These are phyloP conservation scores for Diaprepes abbreviatus DNA, from an alignment of 2,888 invertebrate species.

Conservation along the genomic window DNA sequence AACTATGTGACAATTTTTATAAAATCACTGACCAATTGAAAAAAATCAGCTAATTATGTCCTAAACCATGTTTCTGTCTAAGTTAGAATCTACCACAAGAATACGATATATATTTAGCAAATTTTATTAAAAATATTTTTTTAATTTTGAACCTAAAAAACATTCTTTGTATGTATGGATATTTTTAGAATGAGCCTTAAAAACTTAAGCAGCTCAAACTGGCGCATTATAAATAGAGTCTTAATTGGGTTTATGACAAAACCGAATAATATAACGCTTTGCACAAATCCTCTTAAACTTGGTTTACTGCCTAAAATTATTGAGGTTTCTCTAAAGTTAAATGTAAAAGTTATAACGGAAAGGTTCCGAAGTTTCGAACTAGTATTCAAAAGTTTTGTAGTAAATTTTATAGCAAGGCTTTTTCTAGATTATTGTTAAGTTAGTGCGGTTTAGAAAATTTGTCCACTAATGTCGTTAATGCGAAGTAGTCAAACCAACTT, in stretches of 20 bases:
- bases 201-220: too few species aligned
- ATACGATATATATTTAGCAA: too few species aligned
- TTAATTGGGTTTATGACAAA: slow-evolving; percentile 9
- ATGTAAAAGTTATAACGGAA: slow-evolving; percentile 1
- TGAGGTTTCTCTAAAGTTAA: slow-evolving; percentile 15
- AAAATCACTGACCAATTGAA: too few species aligned
- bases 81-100: too few species aligned
- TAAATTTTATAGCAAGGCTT: slow-evolving; percentile 13
- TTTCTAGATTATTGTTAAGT: neutral
- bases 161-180: too few species aligned
- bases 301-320: slow-evolving; percentile 14
- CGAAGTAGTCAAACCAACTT: neutral
- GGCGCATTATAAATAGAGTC: too few species aligned
- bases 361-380: slow-evolving; percentile 5
- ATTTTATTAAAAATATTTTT: too few species aligned
- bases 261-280: slow-evolving; percentile 10
- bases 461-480: slow-evolving; percentile 1
- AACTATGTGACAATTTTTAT: too few species aligned
- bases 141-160: too few species aligned
- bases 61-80: too few species aligned
- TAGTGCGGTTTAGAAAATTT: neutral
- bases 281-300: neutral
- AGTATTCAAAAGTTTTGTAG: slow-evolving; percentile 8
- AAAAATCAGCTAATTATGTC: too few species aligned
- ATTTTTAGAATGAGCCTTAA: too few species aligned